Evolutionary conservation across 2,113 vertebrate genomes (phyloP), one percentile per base, ranked within the genome.

Genomic region (Albula goreensis): DNA sequence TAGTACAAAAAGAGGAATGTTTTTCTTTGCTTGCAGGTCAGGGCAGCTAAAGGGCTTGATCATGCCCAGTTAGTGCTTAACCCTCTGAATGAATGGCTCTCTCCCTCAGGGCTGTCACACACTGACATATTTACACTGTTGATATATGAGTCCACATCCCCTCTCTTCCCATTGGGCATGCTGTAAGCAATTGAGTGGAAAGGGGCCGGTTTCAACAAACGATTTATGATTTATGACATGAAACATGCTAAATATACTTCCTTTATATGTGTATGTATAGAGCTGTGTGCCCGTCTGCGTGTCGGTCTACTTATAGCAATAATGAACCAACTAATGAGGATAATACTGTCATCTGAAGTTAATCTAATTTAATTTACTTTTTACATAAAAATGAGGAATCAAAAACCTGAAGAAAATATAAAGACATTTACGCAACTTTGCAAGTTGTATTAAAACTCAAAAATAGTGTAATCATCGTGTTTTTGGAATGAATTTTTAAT

Each of bases 121-220:
- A 52, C 74, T 85, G 51, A 78, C 66, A 78, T 74, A 74, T 83
- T 74, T 74, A 78, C 83, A 84, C 66, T 41, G 22, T 25, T 50
- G 70, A 74, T n/a, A 78, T 84, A 78, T 66, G 74, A 78, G 83
- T 48, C 51, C 15, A 56, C 83, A 78, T 78, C 51, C 74, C 5
- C 25, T 22, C 13, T 57, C 17, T 56, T 79, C 51, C 74, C 74
- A 25, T 15, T 15, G 83, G 83, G 83, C 83, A 78, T 49, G 83
- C 77, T 49, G 13, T 10, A 79, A 50, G 51, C 74, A 85, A 85
- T 78, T 25, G 53, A 57, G 70, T 53, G 74, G 66, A 57, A 85
- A 78, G 52, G 74, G 77, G 74, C 51, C 74, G 10, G 25, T 78
- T 49, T 48, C 51, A 19, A 17, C 10, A 11, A 80, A 85, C n/a